phyloP scores from a whole-genome alignment of 2,888 invertebrate species.

The Cremastinae sp. region DNA sequence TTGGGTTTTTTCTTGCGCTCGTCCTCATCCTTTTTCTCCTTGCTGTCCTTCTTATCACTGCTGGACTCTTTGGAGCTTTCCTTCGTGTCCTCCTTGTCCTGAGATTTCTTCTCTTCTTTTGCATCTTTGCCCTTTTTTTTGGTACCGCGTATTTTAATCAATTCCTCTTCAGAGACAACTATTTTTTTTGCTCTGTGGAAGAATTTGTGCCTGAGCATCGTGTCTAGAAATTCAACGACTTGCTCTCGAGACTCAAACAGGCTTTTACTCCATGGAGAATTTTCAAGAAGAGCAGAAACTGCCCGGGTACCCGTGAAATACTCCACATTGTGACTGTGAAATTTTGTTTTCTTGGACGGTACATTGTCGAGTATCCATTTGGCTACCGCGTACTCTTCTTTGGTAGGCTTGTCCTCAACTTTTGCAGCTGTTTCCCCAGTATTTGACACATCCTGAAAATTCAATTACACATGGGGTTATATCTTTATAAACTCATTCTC shows the following conservation, averaged over 20 bases:
- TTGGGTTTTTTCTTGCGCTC: constrained; percentile 82
- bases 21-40: constrained; percentile 68
- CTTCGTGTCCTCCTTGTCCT: constrained; percentile 70
- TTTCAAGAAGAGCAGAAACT: constrained; percentile 92
- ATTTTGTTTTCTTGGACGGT: constrained; percentile 96
- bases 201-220: constrained; percentile 94
- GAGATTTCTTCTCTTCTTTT: constrained; percentile 80
- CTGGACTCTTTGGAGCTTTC: constrained; percentile 72
- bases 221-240: constrained; percentile 89
- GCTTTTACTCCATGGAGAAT: constrained; percentile 92
- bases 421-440: constrained; percentile 79
- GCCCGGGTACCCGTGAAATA: constrained; percentile 98
- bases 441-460: constrained; percentile 79
- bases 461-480: neutral
- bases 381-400: constrained; percentile 95
- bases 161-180: constrained; percentile 79
- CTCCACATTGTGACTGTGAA: constrained; percentile 97
- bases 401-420: constrained; percentile 88
- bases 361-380: constrained; percentile 97
- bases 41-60: constrained; percentile 68
- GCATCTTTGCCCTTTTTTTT: constrained; percentile 80
- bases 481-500: constrained; percentile 2
- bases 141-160: constrained; percentile 80
- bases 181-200: constrained; percentile 97
- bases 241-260: constrained; percentile 91